These are phyloP conservation scores for Rhagium mordax DNA, from an alignment of 2,888 invertebrate species.

Conservation along the genomic window DNA sequence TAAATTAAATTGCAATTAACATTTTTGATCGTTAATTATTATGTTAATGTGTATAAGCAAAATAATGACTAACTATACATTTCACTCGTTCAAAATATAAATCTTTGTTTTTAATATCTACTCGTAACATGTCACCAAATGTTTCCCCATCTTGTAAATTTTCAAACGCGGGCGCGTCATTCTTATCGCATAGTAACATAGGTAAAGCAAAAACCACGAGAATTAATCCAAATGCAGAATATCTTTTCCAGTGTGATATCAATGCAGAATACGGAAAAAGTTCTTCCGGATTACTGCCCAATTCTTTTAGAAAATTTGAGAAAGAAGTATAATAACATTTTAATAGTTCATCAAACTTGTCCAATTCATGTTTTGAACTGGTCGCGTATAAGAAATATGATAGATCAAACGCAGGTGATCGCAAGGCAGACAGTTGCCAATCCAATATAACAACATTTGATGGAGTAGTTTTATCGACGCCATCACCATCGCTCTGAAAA, in stretches of 20 bases:
- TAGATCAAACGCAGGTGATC: not conserved
- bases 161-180: not conserved
- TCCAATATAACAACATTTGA: not conserved
- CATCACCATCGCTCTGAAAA: no score
- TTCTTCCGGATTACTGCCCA: constrained; percentile 1
- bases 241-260: constrained; percentile 5
- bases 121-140: not conserved
- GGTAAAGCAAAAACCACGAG: not conserved
- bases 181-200: not conserved
- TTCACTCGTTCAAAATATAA: not conserved
- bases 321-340: not conserved
- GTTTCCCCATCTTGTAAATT: not conserved
- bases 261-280: not conserved
- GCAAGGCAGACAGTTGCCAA: not conserved
- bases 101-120: not conserved
- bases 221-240: constrained; percentile 12
- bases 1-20: no score
- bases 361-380: not conserved
- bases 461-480: not conserved
- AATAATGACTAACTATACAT: not conserved
- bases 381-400: not conserved
- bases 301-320: not conserved
- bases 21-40: no score
- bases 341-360: not conserved
- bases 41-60: not conserved